A percentile compares a stretch with the other conserved stretches of the same genome.
Conservation (phyloP, 2,888 invertebrate genomes). For the Rhagonycha fulva region DNA sequence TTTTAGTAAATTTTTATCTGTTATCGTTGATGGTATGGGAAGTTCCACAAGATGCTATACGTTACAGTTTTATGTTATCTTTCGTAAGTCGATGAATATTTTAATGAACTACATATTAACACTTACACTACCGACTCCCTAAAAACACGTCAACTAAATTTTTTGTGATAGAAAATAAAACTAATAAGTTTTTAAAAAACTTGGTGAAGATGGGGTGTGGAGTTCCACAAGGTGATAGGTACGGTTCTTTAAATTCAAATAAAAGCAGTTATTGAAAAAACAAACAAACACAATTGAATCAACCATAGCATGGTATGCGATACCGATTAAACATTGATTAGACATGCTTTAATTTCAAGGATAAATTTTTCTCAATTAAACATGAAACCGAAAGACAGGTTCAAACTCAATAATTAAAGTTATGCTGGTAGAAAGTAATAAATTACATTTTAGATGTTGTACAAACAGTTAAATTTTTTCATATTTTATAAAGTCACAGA, state of each 20-base stretch:
- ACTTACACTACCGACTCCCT: no score
- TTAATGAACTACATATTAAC: no score
- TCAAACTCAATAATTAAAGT: neutral
- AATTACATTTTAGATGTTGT: neutral
- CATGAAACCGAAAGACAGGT: neutral
- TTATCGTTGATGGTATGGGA: no score
- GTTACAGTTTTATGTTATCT: no score
- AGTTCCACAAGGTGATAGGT: neutral
- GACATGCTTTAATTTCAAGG: neutral
- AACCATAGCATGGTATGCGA: neutral
- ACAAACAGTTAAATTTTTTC: neutral
- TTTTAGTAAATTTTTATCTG: neutral
- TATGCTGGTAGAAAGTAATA: neutral
- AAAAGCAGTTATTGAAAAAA: no score
- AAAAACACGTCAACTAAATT: no score
- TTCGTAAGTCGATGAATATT: no score
- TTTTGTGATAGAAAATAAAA: no score
- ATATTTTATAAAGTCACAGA: neutral
- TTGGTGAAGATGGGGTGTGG: neutral
- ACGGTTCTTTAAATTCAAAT: no score
- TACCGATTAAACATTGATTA: neutral
- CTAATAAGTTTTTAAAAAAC: no score
- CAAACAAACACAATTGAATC: neutral
- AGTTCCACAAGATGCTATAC: no score
- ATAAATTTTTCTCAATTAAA: neutral